These are phyloP conservation scores for Myotis myotis DNA, from an alignment of 2,797 vertebrate species.

Conservation along the genomic window DNA sequence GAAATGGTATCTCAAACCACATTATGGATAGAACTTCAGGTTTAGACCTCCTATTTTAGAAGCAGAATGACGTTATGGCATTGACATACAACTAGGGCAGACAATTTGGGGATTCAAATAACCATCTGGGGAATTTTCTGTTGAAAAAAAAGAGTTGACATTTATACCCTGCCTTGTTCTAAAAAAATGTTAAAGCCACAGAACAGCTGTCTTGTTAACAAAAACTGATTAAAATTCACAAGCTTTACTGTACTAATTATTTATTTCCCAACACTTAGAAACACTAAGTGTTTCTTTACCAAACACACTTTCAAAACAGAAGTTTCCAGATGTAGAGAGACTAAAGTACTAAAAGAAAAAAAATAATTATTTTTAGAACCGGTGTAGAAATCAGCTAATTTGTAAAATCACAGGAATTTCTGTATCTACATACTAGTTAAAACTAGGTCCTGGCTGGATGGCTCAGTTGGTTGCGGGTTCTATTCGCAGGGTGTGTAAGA, in stretches of 20 bases:
- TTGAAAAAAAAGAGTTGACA: conserved; percentile 29
- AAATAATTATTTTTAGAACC: background rate
- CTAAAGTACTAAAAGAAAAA: conserved; percentile 8
- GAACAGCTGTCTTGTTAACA: conserved; percentile 58
- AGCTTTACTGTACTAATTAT: conserved; percentile 24
- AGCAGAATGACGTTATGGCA: conserved; percentile 53
- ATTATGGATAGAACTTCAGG: conserved; percentile 35
- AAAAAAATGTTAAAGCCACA: conserved; percentile 53
- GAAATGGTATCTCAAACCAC: conserved; percentile 19
- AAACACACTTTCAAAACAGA: background rate
- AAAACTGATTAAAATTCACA: conserved; percentile 60
- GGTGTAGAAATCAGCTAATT: background rate
- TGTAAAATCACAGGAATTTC: background rate
- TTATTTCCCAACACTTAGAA: conserved; percentile 15
- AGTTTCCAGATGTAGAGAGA: background rate
- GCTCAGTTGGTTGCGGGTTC: background rate
- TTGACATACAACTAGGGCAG: conserved; percentile 69
- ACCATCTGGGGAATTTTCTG: conserved; percentile 67
- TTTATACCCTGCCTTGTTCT: conserved; percentile 49
- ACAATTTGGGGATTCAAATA: conserved; percentile 64
- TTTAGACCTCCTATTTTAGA: conserved; percentile 62
- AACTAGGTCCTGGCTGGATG: background rate
- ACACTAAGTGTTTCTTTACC: background rate
- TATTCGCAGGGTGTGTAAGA: background rate
- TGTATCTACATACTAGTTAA: background rate